phyloP scores from a whole-genome alignment of 2,888 invertebrate species.

The Meiosimyza decipiens region DNA sequence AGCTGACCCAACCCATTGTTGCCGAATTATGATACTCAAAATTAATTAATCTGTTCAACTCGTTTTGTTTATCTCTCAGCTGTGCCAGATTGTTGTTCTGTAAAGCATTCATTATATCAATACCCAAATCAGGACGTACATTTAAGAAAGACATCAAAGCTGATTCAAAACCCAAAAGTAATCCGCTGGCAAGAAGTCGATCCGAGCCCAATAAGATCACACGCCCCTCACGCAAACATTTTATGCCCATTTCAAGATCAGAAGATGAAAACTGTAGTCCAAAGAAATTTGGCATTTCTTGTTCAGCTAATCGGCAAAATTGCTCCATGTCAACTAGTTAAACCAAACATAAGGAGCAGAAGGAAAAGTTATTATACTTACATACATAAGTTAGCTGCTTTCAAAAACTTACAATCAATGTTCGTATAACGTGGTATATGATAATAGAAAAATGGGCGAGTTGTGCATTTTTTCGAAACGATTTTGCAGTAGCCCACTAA shows the following conservation, averaged over 20 bases:
- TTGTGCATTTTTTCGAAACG: slow-evolving; percentile 78
- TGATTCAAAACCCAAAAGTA: slow-evolving; percentile 77
- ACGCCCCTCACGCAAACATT: slow-evolving; percentile 70
- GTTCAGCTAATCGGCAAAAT: slow-evolving; percentile 73
- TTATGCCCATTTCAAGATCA: slow-evolving; percentile 76
- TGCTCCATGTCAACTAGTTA: slow-evolving; percentile 77
- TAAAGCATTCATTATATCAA: slow-evolving; percentile 71
- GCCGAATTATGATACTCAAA: slow-evolving; percentile 39
- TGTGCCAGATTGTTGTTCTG: slow-evolving; percentile 49
- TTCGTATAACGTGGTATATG: slow-evolving; percentile 81
- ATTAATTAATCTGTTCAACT: slow-evolving; percentile 46
- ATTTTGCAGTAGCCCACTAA: slow-evolving; percentile 75
- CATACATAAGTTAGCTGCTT: no score
- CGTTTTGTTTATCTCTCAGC: slow-evolving; percentile 40
- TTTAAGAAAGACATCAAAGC: slow-evolving; percentile 79
- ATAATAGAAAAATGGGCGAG: slow-evolving; percentile 83
- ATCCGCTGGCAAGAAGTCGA: slow-evolving; percentile 73
- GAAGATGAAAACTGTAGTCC: slow-evolving; percentile 87
- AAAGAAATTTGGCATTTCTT: slow-evolving; percentile 77
- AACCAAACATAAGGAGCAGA: neutral
- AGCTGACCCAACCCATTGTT: slow-evolving; percentile 39
- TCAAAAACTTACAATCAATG: slow-evolving; percentile 74
- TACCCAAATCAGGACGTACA: slow-evolving; percentile 72
- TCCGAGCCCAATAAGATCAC: slow-evolving; percentile 77
- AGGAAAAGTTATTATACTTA: slow-evolving; percentile 8